Percentiles rank a stretch among this genome's conserved stretches.
Evolutionary conservation across 2,797 vertebrate genomes (phyloP).

Genomic region (Lerista edwardsae): DNA sequence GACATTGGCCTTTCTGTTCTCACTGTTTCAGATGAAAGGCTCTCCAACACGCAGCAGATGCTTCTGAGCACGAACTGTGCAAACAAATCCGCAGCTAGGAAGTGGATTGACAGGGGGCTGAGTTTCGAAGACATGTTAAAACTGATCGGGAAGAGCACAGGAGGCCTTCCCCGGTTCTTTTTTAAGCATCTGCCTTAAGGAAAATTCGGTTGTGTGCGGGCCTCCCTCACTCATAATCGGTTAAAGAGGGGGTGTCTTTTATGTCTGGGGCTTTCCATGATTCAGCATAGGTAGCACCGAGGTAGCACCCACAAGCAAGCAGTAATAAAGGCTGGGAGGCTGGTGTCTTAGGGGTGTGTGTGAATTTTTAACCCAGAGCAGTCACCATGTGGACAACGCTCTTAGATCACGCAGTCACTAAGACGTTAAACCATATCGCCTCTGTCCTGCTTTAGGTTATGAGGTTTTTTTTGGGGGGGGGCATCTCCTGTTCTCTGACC

Average conservation of each 20-base stretch:
- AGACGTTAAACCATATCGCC: not conserved
- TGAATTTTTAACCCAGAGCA: not conserved
- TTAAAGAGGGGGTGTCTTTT: no score
- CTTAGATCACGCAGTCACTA: not conserved
- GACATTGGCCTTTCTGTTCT: slow-evolving; percentile 31
- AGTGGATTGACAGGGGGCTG: not conserved
- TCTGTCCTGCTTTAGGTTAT: not conserved
- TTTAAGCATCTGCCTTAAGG: not conserved
- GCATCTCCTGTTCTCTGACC: not conserved
- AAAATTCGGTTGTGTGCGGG: not conserved
- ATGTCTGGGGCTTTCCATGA: not conserved
- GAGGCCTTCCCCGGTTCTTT: not conserved
- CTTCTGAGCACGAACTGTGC: not conserved
- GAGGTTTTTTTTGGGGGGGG: not conserved
- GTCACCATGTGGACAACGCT: not conserved
- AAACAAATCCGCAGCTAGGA: not conserved
- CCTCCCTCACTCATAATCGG: not conserved
- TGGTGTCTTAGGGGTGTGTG: not conserved
- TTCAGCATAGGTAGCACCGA: not conserved
- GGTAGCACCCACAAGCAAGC: not conserved
- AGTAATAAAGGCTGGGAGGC: not conserved
- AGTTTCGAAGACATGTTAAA: no score
- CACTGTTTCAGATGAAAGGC: slow-evolving; percentile 14
- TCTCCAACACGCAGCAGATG: slow-evolving; percentile 4
- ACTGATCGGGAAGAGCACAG: not conserved